Conservation (phyloP, 2,888 invertebrate genomes). For the Fabriciana adippe region DNA sequence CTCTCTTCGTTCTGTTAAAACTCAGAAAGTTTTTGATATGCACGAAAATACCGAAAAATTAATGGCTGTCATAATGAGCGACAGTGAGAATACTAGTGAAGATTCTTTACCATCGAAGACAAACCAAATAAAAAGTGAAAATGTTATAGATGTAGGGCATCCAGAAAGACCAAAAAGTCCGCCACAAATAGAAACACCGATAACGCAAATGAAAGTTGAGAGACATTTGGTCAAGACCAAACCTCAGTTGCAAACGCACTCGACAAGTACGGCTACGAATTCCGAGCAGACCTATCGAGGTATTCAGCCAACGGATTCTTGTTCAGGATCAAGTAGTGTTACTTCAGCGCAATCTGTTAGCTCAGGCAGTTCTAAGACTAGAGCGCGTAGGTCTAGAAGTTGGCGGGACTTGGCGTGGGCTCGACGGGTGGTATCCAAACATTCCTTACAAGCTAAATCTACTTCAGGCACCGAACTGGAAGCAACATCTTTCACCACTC, state of each 20-base stretch:
- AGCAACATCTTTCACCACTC: constrained; percentile 54
- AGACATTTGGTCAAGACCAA: constrained; percentile 40
- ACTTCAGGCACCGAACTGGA: constrained; percentile 57
- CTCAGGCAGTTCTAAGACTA: constrained; percentile 56
- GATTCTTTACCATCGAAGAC: constrained; percentile 19
- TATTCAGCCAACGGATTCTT: constrained; percentile 53
- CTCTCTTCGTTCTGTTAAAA: constrained; percentile 53
- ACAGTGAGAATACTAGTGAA: constrained; percentile 46
- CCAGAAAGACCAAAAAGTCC: constrained; percentile 52
- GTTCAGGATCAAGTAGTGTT: constrained; percentile 52
- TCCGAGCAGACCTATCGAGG: constrained; percentile 52
- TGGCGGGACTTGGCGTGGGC: constrained; percentile 66
- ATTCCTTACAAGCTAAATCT: constrained; percentile 45
- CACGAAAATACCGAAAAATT: constrained; percentile 67
- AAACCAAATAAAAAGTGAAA: constrained; percentile 40
- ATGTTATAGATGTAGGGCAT: constrained; percentile 36
- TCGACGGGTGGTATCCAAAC: constrained; percentile 56
- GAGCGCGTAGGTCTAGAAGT: constrained; percentile 48
- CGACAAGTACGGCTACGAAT: constrained; percentile 56
- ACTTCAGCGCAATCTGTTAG: constrained; percentile 52
- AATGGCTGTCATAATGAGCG: constrained; percentile 64
- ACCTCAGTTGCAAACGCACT: constrained; percentile 47
- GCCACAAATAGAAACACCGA: constrained; percentile 63
- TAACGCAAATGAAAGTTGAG: constrained; percentile 61
- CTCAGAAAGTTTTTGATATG: constrained; percentile 66